Evolutionary conservation across 2,113 vertebrate genomes (phyloP), one percentile per base, ranked within the genome.

Genomic region (Oncorhynchus mykiss): DNA sequence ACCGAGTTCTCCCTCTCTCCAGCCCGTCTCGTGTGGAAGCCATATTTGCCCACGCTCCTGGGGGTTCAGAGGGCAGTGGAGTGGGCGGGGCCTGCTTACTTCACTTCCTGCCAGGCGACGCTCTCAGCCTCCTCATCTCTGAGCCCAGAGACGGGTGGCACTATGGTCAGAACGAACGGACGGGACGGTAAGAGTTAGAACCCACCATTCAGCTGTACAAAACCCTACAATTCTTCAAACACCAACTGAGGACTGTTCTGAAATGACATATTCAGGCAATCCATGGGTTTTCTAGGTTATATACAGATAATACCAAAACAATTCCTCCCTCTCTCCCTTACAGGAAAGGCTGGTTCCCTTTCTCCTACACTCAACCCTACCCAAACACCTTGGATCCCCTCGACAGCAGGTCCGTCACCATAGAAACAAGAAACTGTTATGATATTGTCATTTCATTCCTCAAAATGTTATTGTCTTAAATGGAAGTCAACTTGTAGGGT

Each of bases 281-380:
- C 22, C 34, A 6, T 48, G 62, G 7, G 4, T 7, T 16, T 12
- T 48, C 24, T 31, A 24, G 34, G 11, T 74, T 11, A 27, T 25
- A 8, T 60, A 22, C 4, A 34, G 8, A 11, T 74, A 48, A 31
- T 11, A n/a, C 5, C 31, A 34, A 49, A 48, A 34, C 5, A 16
- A 13, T 27, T n/a, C 70, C 54, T 8, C 34, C 4, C 27, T 49
- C n/a, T 65, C 72, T 84, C 31, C 84, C 59, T 78, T 24, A 54
- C 85, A 95, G 94, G 85, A 95, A 95, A 94, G 95, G 95, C 86
- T 95, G 95, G 95, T 96, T 96, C 85, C 95, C 95, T 68, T 94
- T 94, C 87, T 93, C 95, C 75, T 95, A 95, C 88, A 96, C 95
- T 65, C 93, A 94, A 60, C 87, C 92, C 0, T 85, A 91, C 18